Evolutionary conservation across 2,888 invertebrate species (phyloP).

Genomic region (Mylabris sibirica): DNA sequence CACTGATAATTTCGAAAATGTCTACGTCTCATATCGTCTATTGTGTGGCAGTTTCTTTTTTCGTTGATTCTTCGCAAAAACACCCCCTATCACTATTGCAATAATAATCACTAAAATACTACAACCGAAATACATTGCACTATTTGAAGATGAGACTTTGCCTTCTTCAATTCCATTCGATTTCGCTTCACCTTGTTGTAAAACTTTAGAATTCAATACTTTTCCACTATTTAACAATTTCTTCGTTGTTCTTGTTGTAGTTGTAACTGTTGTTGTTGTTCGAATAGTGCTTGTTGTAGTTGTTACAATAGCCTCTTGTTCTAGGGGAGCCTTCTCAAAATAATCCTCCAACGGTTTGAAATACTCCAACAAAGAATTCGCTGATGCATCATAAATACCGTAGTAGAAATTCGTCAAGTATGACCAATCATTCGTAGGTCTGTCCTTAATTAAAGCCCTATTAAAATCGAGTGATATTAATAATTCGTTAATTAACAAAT

Average conservation of each 20-base stretch:
- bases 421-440: constrained; percentile 60
- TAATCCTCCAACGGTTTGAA: constrained; percentile 67
- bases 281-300: constrained; percentile 52
- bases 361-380: constrained; percentile 65
- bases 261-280: constrained; percentile 40
- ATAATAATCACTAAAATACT: constrained; percentile 29
- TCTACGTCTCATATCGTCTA: constrained; percentile 40
- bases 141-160: constrained; percentile 15
- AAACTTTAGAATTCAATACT: neutral
- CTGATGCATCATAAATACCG: constrained; percentile 62
- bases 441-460: constrained; percentile 57
- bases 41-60: constrained; percentile 34
- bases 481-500: neutral
- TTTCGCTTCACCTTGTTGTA: neutral
- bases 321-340: constrained; percentile 61
- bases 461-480: neutral
- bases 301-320: constrained; percentile 36
- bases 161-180: neutral
- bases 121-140: constrained; percentile 37
- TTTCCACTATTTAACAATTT: neutral
- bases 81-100: constrained; percentile 21
- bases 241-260: constrained; percentile 29
- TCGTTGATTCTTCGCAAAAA: constrained; percentile 25
- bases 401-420: constrained; percentile 64
- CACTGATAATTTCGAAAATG: neutral